phyloP scores from a whole-genome alignment of 2,797 vertebrate genomes.

The Novumbra hubbsi region DNA sequence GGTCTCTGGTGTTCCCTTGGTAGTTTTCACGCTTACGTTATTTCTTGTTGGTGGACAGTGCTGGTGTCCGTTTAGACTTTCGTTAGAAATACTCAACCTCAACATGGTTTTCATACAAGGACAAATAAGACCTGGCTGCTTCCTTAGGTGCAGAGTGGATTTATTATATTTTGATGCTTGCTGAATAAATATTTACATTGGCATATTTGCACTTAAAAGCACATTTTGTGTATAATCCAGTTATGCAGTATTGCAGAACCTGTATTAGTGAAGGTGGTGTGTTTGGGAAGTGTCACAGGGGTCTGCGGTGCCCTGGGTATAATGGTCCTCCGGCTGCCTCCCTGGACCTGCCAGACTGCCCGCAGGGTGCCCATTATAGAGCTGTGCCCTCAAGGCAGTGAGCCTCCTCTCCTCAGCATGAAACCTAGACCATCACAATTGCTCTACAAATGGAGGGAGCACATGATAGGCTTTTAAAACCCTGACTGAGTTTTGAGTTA shows the following conservation, averaged over 20 bases:
- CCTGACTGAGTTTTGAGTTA: not conserved
- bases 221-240: not conserved
- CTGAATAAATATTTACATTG: slow-evolving; percentile 25
- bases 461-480: not conserved
- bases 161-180: slow-evolving; percentile 38
- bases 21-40: slow-evolving; percentile 31
- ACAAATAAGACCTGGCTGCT: slow-evolving; percentile 32
- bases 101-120: slow-evolving; percentile 14
- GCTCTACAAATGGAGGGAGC: not conserved
- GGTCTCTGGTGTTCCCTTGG: not conserved
- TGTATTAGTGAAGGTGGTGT: not conserved
- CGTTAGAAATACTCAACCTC: slow-evolving; percentile 25
- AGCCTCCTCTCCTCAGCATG: not conserved
- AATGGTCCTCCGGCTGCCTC: not conserved
- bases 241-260: not conserved
- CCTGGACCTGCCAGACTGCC: not conserved
- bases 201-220: slow-evolving; percentile 23
- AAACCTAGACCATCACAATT: slow-evolving; percentile 18
- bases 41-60: slow-evolving; percentile 30
- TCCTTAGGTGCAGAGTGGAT: slow-evolving; percentile 40
- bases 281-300: not conserved
- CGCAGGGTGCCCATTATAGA: not conserved
- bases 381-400: not conserved
- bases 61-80: slow-evolving; percentile 44
- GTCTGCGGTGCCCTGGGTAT: not conserved